Base-by-base conservation (phyloP, 1,140 invertebrate species). In the Drosophila truncata region DNA sequence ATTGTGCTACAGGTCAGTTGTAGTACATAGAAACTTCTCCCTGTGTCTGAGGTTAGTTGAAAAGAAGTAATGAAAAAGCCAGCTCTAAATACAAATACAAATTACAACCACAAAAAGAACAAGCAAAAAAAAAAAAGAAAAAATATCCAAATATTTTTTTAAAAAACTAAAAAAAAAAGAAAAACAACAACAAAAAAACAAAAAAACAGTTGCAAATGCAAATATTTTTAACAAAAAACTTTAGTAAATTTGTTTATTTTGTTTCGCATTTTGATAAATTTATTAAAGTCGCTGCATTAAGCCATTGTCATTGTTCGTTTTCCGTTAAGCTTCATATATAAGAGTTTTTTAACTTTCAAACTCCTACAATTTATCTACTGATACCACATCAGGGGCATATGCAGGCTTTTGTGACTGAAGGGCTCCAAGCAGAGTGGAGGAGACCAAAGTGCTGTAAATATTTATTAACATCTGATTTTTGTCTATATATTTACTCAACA, bases 1-100 rank as follows among this genome's bases (percentile, higher is more conserved):
- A 95, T 96, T 99, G 95, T 99, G 98, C 96, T 99, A 99, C 97
- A 98, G 98, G 97, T 98, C 97, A 97, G 97, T 98, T 95, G 97
- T 97, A 96, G 97, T 98, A 96, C 97, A 98, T 97, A 97, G 97
- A 97, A 98, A 97, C 96, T 97, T 97, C 97, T 97, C 96, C 95
- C 96, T 97, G 95, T 98, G 97, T 96, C 96, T 97, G 96, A 97
- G 97, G 97, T 97, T 97, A 97, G 97, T 97, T 93, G 91, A 93
- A 93, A 91, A 92, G 88, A 80, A 93, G 91, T 91, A 93, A 91
- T 91, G 91, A 93, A 96, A 96, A 95, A 95, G 84, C 84, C 84
- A 87, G 84, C 84, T 88, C 81, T 84, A 94, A 95, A 78, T 86
- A 92, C 72, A 94, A 94, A 94, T 94, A 94, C 94, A 95, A 94